A percentile compares a stretch with the other conserved stretches of the same genome.
phyloP scores from a whole-genome alignment of 2,888 invertebrate genomes.

The Lysandra coridon region DNA sequence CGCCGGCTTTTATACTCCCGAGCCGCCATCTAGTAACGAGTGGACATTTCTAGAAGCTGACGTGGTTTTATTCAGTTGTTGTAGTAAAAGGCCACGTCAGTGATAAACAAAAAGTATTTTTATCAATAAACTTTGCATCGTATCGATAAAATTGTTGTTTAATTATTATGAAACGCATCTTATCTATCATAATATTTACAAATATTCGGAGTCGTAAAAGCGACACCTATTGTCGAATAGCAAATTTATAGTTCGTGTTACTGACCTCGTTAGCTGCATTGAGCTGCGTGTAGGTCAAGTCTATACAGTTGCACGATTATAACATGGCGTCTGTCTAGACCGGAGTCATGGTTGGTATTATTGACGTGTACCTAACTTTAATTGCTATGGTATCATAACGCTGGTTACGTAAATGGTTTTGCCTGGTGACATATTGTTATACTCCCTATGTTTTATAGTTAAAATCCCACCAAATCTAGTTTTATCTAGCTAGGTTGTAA shows the following conservation, averaged over 20 bases:
- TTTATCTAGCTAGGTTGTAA: too few relatives aligned
- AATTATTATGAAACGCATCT: background rate
- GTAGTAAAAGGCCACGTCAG: slow-evolving; percentile 37
- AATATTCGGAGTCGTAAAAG: background rate
- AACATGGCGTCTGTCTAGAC: background rate
- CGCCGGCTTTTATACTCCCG: slow-evolving; percentile 49
- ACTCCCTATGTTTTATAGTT: background rate
- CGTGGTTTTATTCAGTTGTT: slow-evolving; percentile 33
- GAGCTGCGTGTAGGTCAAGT: background rate
- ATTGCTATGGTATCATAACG: background rate
- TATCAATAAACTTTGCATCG: background rate
- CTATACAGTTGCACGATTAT: background rate
- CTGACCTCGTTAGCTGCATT: slow-evolving; percentile 1
- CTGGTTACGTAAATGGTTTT: background rate
- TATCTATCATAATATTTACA: background rate
- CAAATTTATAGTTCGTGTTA: slow-evolving; percentile 23
- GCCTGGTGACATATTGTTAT: background rate
- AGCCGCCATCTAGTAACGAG: slow-evolving; percentile 55
- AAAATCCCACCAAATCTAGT: too few relatives aligned
- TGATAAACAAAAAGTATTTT: background rate
- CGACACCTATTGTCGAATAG: slow-evolving; percentile 41
- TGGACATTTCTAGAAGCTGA: slow-evolving; percentile 53
- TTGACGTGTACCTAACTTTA: background rate
- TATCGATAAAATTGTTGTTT: slow-evolving; percentile 18
- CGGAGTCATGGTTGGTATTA: background rate